These are phyloP conservation scores for Rhynchonycteris naso DNA, from an alignment of 2,797 vertebrate species.

Conservation along the genomic window DNA sequence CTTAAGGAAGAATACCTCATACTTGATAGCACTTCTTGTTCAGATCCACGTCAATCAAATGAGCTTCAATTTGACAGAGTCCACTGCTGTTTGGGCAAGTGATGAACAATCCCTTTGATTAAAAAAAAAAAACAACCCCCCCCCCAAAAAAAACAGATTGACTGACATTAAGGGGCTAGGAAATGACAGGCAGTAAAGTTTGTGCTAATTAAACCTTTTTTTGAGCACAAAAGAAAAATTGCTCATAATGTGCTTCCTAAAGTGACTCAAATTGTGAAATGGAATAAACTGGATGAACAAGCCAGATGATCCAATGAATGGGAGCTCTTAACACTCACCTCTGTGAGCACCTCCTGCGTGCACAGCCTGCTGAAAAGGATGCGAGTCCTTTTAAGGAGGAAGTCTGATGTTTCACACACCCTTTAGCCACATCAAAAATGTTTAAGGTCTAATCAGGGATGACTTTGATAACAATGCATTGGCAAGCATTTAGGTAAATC, in stretches of 20 bases:
- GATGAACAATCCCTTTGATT: constrained; percentile 33
- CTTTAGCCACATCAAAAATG: not conserved
- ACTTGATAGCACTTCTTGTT: constrained; percentile 12
- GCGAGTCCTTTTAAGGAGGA: not conserved
- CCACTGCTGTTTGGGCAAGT: constrained; percentile 40
- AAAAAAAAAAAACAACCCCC: not conserved
- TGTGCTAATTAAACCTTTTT: constrained; percentile 64
- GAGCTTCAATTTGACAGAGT: not conserved
- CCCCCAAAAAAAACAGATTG: constrained; percentile 8
- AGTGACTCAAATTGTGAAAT: constrained; percentile 46
- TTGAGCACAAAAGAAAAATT: constrained; percentile 56
- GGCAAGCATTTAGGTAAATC: not conserved
- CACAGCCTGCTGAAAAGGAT: not conserved
- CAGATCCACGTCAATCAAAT: not conserved
- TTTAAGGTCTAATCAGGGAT: not conserved
- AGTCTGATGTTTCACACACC: not conserved
- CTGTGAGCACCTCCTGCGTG: not conserved
- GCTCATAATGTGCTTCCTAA: constrained; percentile 53
- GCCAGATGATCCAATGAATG: not conserved
- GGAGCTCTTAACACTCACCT: not conserved
- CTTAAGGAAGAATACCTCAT: not conserved
- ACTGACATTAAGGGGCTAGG: not conserved
- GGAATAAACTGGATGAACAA: constrained; percentile 49
- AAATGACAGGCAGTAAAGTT: constrained; percentile 42
- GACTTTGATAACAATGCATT: not conserved